Conservation (phyloP, 2,797 vertebrate genomes). For the Meda fulgida region DNA sequence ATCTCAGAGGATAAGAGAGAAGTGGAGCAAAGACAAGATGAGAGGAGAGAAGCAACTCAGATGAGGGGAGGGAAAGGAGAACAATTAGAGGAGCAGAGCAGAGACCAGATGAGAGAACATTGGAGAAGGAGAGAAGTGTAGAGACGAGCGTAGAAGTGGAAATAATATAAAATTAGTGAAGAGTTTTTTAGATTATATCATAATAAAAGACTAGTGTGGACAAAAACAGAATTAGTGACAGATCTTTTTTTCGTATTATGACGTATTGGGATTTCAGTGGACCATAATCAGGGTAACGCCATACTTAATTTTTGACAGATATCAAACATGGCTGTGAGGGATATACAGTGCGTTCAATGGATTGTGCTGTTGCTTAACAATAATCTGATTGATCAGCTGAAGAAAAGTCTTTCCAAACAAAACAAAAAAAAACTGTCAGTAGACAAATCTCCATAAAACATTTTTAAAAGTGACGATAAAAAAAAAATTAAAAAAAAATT, state of each 20-base stretch:
- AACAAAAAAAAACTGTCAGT: background rate
- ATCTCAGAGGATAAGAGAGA: background rate
- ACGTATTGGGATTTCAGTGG: background rate
- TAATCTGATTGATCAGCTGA: background rate
- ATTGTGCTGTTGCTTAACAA: background rate
- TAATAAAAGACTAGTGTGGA: no score
- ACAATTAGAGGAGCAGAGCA: background rate
- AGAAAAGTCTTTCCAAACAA: no score
- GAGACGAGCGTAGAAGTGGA: background rate
- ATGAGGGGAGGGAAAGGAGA: background rate
- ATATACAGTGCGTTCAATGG: background rate
- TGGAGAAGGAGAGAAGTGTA: background rate
- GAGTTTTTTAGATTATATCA: no score
- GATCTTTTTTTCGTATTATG: background rate
- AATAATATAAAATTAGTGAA: background rate
- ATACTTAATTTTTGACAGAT: background rate
- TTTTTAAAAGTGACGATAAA: background rate
- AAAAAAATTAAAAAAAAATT: background rate
- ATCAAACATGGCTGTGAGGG: background rate
- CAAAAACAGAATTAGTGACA: background rate
- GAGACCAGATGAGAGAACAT: background rate
- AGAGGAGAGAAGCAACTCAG: background rate
- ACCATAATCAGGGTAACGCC: background rate
- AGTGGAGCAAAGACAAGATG: background rate
- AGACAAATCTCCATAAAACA: background rate